phyloP scores from a whole-genome alignment of 1,140 invertebrate species.

The Paraescarpia echinospica region DNA sequence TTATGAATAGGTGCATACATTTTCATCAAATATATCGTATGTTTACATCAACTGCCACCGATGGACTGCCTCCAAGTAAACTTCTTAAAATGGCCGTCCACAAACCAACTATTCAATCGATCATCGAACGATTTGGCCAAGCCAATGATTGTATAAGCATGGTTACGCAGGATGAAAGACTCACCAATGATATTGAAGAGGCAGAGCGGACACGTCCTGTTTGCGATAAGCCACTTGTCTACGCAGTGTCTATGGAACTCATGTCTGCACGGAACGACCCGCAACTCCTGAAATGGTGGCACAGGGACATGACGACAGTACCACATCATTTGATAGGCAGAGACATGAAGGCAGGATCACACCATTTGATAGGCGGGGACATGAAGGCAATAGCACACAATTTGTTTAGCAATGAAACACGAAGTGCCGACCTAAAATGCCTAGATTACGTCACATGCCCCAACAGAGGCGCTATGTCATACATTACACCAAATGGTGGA shows the following conservation, averaged over 20 bases:
- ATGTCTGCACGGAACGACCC: conserved; percentile 88
- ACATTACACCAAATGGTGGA: no score
- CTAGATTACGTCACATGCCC: no score
- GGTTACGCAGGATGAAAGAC: conserved; percentile 14
- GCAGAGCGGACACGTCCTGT: conserved; percentile 56
- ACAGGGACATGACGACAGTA: neutral
- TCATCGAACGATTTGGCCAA: no score
- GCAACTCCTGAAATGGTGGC: conserved; percentile 68
- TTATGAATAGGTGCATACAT: no score
- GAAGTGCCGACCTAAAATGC: no score
- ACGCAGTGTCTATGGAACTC: conserved; percentile 94
- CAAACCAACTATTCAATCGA: no score
- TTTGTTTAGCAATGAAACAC: neutral
- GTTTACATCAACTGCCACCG: no score
- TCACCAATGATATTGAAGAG: conserved; percentile 58
- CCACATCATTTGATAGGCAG: neutral
- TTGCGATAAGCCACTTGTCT: conserved; percentile 82
- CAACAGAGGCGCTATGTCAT: no score
- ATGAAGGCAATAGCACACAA: neutral
- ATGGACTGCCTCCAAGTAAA: no score
- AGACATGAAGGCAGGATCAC: neutral
- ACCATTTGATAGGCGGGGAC: neutral
- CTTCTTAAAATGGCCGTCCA: no score
- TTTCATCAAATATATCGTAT: no score
- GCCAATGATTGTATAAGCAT: no score